Conservation (phyloP, 2,888 invertebrate genomes). For the Tanypteryx hageni region DNA sequence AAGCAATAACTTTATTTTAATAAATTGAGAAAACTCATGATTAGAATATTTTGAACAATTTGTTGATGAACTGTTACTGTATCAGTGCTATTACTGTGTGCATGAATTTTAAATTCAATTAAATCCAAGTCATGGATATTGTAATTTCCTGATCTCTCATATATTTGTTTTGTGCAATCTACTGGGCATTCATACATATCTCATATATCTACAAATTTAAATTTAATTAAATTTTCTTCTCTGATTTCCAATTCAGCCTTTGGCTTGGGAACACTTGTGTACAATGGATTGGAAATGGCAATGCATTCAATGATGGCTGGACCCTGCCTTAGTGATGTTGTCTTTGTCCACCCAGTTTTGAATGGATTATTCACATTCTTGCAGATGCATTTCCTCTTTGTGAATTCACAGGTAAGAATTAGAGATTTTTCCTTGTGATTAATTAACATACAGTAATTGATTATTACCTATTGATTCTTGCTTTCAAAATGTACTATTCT, state of each 20-base stretch:
- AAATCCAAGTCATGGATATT: too few species aligned
- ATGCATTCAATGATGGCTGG: slow-evolving; percentile 78
- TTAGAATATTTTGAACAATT: neutral
- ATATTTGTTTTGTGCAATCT: too few species aligned
- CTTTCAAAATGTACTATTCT: too few species aligned
- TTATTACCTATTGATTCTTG: too few species aligned
- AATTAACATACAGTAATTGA: too few species aligned
- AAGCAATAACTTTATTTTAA: neutral
- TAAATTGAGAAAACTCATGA: neutral
- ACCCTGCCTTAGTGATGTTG: slow-evolving; percentile 75
- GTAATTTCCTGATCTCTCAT: too few species aligned
- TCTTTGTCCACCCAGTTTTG: slow-evolving; percentile 78
- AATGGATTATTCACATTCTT: slow-evolving; percentile 78
- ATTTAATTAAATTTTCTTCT: neutral
- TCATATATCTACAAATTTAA: too few species aligned
- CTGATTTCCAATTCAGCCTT: slow-evolving; percentile 74
- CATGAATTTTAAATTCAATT: too few species aligned
- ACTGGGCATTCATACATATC: too few species aligned
- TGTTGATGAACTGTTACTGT: too few species aligned
- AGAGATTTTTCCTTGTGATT: neutral
- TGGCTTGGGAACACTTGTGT: slow-evolving; percentile 78
- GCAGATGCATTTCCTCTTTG: slow-evolving; percentile 79
- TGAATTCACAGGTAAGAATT: slow-evolving; percentile 77
- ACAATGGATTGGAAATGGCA: slow-evolving; percentile 78
- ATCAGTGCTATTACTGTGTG: too few species aligned